These are phyloP conservation scores for Sinocyclocheilus maitianheensis DNA, from an alignment of 2,113 vertebrate genomes.

Conservation along the genomic window DNA sequence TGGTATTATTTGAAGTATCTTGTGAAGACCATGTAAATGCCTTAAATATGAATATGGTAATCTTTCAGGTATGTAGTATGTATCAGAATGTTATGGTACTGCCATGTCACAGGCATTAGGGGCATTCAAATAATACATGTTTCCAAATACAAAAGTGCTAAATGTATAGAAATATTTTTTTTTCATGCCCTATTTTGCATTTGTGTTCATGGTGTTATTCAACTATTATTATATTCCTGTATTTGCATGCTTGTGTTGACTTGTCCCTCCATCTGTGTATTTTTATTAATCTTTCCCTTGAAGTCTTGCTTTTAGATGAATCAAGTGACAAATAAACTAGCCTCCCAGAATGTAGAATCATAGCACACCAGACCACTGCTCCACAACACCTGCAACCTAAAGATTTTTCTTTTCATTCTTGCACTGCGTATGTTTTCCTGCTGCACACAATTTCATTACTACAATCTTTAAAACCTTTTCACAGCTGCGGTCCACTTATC, in stretches of 20 bases:
- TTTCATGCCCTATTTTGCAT: not conserved
- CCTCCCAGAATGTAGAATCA: conserved; percentile 4
- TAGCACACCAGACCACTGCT: not conserved
- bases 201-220: not conserved
- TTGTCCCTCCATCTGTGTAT: conserved; percentile 43
- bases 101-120: no score
- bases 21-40: no score
- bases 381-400: conserved; percentile 21
- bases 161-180: not conserved
- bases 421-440: not conserved
- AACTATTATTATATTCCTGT: not conserved
- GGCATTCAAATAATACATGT: no score
- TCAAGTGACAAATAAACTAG: conserved; percentile 54
- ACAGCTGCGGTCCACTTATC: conserved; percentile 12
- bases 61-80: no score
- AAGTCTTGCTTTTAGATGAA: conserved; percentile 47
- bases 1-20: no score
- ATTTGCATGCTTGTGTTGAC: conserved; percentile 44
- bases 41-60: no score
- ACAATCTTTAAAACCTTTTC: conserved; percentile 14
- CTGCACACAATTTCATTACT: conserved; percentile 11
- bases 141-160: not conserved
- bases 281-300: conserved; percentile 50
- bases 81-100: no score
- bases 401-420: not conserved